Evolutionary conservation across 2,113 vertebrate genomes (phyloP), one percentile per base, ranked within the genome.

Genomic region (Camelus bactrianus): DNA sequence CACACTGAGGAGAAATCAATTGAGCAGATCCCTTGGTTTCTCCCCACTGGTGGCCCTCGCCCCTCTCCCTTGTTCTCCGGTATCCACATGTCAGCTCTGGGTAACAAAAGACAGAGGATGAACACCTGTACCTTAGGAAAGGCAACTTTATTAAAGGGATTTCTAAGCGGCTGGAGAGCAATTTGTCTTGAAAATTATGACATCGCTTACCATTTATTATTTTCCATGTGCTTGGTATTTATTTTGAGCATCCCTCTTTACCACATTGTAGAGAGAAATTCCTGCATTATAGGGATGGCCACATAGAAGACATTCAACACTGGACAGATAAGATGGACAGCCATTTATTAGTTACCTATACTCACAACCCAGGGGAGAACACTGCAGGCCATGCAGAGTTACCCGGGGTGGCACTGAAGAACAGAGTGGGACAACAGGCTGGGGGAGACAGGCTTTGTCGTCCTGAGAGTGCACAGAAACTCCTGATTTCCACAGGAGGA

Each of bases 351-450:
- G 58, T 58, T 46, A 64, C 16, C 14, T 58, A 13, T 32, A 6
- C 6, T 80, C 60, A 72, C 7, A 64, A 16, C 4, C 14, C 28
- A 32, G 81, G 48, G 24, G 15, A 58, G 20, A 50, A 26, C 12
- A 13, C 5, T 13, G 6, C 7, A 8, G 0, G 8, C 26, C 14
- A n/a, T 5, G 1, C 17, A 52, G 15, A 22, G 52, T 56, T 65
- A 30, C 69, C 32, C 10, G 60, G 13, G 15, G 10, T 1, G 54
- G 46, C 16, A 5, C 7, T 84, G 26, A n/a, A 62, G 26, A 69
- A 38, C 14, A 22, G 17, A 42, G 11, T 22, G 38, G 38, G 38
- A 42, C n/a, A 79, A 67, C 2, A 8, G 24, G 7, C 26, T 22
- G 8, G 52, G 65, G 6, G 42, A 79, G 50, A 20, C 20, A 80